phyloP scores from a whole-genome alignment of 1,140 invertebrate species.

The Drosophila fuyamai region DNA sequence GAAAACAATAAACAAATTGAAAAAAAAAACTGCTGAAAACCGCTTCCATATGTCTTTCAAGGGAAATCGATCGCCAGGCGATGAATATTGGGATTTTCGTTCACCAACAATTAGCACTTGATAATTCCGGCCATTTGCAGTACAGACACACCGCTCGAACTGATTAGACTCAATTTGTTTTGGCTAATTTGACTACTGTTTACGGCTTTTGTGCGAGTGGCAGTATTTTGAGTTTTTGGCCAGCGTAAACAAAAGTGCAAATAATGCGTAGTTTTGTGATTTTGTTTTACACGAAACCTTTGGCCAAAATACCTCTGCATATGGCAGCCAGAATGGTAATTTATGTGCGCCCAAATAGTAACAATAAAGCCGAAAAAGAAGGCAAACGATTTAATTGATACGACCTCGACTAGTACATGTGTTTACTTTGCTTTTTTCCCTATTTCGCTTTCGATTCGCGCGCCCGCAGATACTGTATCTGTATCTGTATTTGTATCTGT shows the following conservation, averaged over 20 bases:
- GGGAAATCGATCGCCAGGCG: neutral
- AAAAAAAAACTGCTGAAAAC: neutral
- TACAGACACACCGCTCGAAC: neutral
- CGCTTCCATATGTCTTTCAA: neutral
- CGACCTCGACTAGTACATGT: constrained; percentile 54
- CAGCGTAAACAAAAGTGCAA: constrained; percentile 46
- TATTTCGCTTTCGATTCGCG: constrained; percentile 7
- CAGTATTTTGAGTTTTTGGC: constrained; percentile 7
- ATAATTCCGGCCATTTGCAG: constrained; percentile 11
- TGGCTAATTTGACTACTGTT: constrained; percentile 15
- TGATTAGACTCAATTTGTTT: constrained; percentile 33
- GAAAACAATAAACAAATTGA: constrained; percentile 3
- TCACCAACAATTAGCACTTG: constrained; percentile 10
- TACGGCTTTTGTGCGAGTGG: constrained; percentile 6
- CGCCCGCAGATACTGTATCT: constrained; percentile 24
- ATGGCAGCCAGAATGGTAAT: constrained; percentile 20
- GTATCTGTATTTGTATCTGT: constrained; percentile 17
- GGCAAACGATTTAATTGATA: constrained; percentile 53
- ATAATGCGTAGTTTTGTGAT: constrained; percentile 22
- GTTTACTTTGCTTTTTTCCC: constrained; percentile 30
- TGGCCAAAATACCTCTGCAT: constrained; percentile 1
- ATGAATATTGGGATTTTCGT: constrained; percentile 9
- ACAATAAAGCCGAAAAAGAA: constrained; percentile 16
- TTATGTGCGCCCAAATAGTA: constrained; percentile 33
- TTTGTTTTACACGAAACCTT: constrained; percentile 16